phyloP scores from a whole-genome alignment of 1,140 invertebrate genomes.

The Papilio aristodemus region DNA sequence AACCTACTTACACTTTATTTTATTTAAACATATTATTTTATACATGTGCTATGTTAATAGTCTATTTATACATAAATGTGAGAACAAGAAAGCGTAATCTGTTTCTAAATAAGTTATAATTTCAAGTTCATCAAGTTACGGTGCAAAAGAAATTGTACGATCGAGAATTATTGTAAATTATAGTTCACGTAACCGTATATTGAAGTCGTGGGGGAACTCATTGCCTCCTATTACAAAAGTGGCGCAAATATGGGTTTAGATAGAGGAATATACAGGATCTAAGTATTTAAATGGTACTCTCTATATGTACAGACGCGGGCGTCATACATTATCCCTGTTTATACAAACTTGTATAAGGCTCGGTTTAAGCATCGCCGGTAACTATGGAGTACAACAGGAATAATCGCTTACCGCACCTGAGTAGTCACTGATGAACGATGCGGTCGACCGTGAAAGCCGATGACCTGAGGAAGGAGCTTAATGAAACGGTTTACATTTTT shows the following conservation, averaged over 20 bases:
- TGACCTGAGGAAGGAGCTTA: slow-evolving; percentile 25
- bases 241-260: not conserved
- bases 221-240: not conserved
- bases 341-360: slow-evolving; percentile 1
- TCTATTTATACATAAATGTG: too few relatives aligned
- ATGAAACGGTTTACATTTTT: slow-evolving; percentile 24
- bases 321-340: not conserved
- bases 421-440: slow-evolving; percentile 41
- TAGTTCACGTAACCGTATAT: not conserved
- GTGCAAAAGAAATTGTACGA: not conserved
- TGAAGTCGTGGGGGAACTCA: too few relatives aligned
- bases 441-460: slow-evolving; percentile 35
- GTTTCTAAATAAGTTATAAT: too few relatives aligned
- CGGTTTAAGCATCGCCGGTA: not conserved
- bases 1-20: too few relatives aligned
- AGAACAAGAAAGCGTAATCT: too few relatives aligned
- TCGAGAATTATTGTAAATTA: not conserved
- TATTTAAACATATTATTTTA: too few relatives aligned
- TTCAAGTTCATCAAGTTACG: too few relatives aligned
- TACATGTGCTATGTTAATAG: too few relatives aligned
- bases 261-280: not conserved
- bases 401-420: slow-evolving; percentile 37
- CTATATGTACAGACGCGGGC: not conserved
- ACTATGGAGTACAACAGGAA: slow-evolving; percentile 31
- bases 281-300: slow-evolving; percentile 4